phyloP scores from a whole-genome alignment of 2,888 invertebrate species.

The Sphaeridia pumilis region DNA sequence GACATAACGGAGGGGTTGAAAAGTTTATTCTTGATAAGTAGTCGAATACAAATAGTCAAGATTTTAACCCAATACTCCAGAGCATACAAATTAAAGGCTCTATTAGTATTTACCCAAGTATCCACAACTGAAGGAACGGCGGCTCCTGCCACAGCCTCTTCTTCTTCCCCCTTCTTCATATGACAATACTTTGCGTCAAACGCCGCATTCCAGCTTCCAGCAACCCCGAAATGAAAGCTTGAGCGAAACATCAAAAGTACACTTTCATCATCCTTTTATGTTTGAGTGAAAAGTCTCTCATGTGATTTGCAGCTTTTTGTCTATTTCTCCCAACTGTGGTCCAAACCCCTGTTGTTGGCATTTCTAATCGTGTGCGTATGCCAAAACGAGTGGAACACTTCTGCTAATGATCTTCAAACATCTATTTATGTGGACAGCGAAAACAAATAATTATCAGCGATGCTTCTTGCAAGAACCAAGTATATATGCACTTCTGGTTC shows the following conservation, averaged over 20 bases:
- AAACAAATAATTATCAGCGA: constrained; percentile 14
- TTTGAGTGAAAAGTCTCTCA: too few relatives aligned
- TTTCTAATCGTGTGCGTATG: too few relatives aligned
- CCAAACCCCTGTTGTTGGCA: too few relatives aligned
- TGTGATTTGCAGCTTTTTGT: too few relatives aligned
- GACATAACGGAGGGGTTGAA: not conserved
- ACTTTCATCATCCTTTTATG: too few relatives aligned
- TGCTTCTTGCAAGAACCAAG: too few relatives aligned
- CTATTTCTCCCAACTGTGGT: too few relatives aligned
- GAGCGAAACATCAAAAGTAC: too few relatives aligned
- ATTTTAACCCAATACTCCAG: constrained; percentile 4
- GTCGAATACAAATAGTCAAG: constrained; percentile 9
- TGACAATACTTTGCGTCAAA: too few relatives aligned
- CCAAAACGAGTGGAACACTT: constrained; percentile 17
- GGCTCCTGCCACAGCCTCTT: not conserved
- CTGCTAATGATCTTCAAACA: constrained; percentile 35
- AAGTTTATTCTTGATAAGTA: constrained; percentile 7
- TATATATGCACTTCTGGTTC: not conserved
- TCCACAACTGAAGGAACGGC: not conserved
- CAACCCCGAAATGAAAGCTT: too few relatives aligned
- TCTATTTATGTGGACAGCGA: constrained; percentile 22
- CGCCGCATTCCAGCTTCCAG: too few relatives aligned
- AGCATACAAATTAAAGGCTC: constrained; percentile 14
- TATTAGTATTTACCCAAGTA: constrained; percentile 11
- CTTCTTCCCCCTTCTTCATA: too few relatives aligned